Base-by-base conservation (phyloP, 2,888 invertebrate genomes). In the Trileptium ribeirensis region DNA sequence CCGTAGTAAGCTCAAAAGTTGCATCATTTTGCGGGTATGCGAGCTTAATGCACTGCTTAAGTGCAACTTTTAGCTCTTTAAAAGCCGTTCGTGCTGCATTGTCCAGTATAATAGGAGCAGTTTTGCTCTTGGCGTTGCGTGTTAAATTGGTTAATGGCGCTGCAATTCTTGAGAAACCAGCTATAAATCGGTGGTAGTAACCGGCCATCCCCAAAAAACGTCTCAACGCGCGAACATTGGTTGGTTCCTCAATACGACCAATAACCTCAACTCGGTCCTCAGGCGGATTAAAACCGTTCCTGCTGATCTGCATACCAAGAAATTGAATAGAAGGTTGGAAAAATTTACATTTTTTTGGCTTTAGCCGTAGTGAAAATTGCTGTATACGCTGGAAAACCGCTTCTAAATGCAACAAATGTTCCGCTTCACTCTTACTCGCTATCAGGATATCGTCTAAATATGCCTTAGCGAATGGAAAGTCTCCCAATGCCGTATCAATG, bases 81-180 rank as follows among this genome's bases (percentile, higher is more conserved):
- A 70, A 70, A 15, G 74, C 74, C n/a, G 31, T n/a, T 19, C 37
- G 34, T 70, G 74, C 37, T 70, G 8, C 31, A 34, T 19, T n/a
- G 74, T 70, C 37, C 8, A 31, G n/a, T 8, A 19, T 19, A 34
- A 70, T 70, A 70, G 33, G 33, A 36, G 74, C 37, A 19, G 74
- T 34, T 31, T 70, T 70, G 33, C 34, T 70, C 74, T 70, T 70
- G 8, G 74, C 37, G 74, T 36, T 36, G 33, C 74, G 33, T 15
- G 31, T 70, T 31, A 70, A 70, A 31, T 70, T n/a, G n/a, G 74
- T 70, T n/a, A 70, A 36, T 34, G 74, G 74, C 34, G 74, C 74
- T 70, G 74, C 74, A 31, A 36, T 31, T 15, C 74, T 8, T 15
- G 74, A 70, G 31, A 70, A 70, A 31, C 37, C 74, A 34, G 74